Evolutionary conservation across 2,113 vertebrate species (phyloP), one percentile per base, ranked within the genome.

Genomic region (Dromaius novaehollandiae): DNA sequence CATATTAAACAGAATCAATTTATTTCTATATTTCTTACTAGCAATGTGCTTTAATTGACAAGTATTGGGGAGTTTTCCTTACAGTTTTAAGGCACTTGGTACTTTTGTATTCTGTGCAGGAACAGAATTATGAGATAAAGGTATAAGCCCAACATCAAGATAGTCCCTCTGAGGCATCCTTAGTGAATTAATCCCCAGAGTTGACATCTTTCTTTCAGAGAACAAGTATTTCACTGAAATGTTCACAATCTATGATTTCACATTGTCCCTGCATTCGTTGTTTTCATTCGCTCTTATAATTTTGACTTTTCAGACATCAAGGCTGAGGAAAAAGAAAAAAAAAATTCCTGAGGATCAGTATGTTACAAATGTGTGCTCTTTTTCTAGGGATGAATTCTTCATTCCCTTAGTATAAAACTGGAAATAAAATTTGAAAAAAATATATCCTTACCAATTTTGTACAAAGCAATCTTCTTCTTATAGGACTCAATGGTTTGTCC

Each of bases 391-490:
- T 44, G 3, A 61, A 30, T 77, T 94, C 28, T 80, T 79, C 2
- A 36, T 71, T 87, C 8, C 11, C 32, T 86, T 71, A 68, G 5
- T 6, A 50, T 69, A 38, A 26, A 83, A 40, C 9, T 34, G 5
- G 9, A 90, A 85, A 80, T 26, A 9, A 80, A 87, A 64, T 15
- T 1, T 2, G 2, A 16, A 55, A 48, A 83, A 40, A 4, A 16
- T 77, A 48, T 38, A 5, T 28, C 6, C 95, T 97, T 94, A 98
- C 98, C 98, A 26, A 97, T 90, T 34, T 18, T 0, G 6, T 93
- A 82, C 4, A 96, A 50, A 0, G 0, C 0, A 36, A 86, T 75
- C 0, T 0, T 32, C 30, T 14, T 0, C 9, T 66, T 3, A 9
- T 91, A 93, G 1, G 82, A 25, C 69, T 93, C 86, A 88, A 98